Evolutionary conservation across 1,140 invertebrate species (phyloP).

Genomic region (Cheumatopsyche charites): DNA sequence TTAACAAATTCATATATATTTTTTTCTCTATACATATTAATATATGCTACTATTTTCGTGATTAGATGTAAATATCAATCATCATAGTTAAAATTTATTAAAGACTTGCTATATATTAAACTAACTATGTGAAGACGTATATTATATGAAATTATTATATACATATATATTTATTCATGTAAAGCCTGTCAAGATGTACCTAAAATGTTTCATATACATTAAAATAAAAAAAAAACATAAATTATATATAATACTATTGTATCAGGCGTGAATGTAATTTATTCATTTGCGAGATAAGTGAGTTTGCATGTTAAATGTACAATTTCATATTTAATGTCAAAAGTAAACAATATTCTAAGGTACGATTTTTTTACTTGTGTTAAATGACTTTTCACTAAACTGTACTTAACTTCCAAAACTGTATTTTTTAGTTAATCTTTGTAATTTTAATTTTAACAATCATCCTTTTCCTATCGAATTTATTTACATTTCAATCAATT

Average conservation of each 20-base stretch:
- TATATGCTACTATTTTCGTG: slow-evolving; percentile 7
- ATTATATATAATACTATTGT: neutral
- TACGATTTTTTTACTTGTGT: too few species aligned
- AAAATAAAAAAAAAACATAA: neutral
- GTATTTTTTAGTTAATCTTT: too few species aligned
- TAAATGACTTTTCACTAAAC: too few species aligned
- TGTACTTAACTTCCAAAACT: too few species aligned
- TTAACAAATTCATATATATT: slow-evolving; percentile 3
- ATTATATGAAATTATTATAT: neutral
- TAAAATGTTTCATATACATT: slow-evolving; percentile 28
- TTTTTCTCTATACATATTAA: neutral
- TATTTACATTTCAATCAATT: too few species aligned
- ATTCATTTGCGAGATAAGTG: neutral
- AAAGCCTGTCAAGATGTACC: slow-evolving; percentile 28
- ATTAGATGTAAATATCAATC: slow-evolving; percentile 5
- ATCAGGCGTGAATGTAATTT: slow-evolving; percentile 24
- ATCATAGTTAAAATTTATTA: slow-evolving; percentile 25
- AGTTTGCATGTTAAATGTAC: neutral
- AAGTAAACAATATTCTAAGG: slow-evolving; percentile 7
- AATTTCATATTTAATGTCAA: neutral
- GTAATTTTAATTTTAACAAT: too few species aligned
- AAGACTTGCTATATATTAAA: slow-evolving; percentile 6
- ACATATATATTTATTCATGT: slow-evolving; percentile 21
- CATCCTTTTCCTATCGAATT: too few species aligned
- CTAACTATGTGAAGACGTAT: neutral